A percentile compares a stretch with the other conserved stretches of the same genome.
Conservation (phyloP, 2,797 vertebrate species). For the Podarcis lilfordi region DNA sequence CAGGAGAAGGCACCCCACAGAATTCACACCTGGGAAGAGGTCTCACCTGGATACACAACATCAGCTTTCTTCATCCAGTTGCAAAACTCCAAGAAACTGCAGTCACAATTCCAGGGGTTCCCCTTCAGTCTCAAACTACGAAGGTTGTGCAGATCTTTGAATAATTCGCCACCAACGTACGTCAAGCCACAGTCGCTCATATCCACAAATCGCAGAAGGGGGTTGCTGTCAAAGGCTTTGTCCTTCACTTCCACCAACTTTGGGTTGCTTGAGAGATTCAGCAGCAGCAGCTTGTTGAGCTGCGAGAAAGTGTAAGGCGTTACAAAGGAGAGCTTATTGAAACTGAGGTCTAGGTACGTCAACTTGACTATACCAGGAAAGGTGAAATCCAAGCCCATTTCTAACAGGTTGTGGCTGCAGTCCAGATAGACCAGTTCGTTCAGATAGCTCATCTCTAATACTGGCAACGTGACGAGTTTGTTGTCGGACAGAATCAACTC, state of each 20-base stretch:
- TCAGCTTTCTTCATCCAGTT: conserved; percentile 56
- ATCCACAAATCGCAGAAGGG: conserved; percentile 82
- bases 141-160: conserved; percentile 76
- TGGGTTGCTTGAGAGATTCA: conserved; percentile 86
- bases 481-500: conserved; percentile 84
- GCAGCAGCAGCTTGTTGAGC: conserved; percentile 81
- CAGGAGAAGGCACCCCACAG: neutral
- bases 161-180: conserved; percentile 73
- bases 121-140: conserved; percentile 81
- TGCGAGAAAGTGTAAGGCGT: conserved; percentile 82
- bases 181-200: conserved; percentile 83
- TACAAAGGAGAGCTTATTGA: conserved; percentile 80
- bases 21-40: neutral
- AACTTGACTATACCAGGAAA: conserved; percentile 84
- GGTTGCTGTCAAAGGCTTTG: conserved; percentile 80
- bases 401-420: conserved; percentile 85
- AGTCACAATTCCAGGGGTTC: conserved; percentile 88
- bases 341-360: conserved; percentile 86
- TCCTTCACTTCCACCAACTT: conserved; percentile 77
- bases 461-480: conserved; percentile 81
- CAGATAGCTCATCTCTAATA: conserved; percentile 84
- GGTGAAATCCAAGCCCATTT: conserved; percentile 81
- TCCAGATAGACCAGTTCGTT: conserved; percentile 87
- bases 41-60: neutral
- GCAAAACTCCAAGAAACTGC: conserved; percentile 82